Conservation (phyloP, 2,888 invertebrate species). For the Eupeodes luniger region DNA sequence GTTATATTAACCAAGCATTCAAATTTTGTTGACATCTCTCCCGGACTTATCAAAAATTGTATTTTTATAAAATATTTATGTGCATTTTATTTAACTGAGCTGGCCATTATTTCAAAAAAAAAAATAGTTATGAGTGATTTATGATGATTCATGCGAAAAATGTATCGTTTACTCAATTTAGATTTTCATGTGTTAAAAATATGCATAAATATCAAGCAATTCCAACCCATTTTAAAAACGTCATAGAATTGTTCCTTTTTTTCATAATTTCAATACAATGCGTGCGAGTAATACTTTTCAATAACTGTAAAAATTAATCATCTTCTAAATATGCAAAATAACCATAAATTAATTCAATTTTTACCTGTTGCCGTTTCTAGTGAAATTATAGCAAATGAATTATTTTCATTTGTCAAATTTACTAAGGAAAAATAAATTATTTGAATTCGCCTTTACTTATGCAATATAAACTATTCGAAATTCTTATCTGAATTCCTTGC, state of each 20-base stretch:
- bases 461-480: background rate
- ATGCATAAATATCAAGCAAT: too few relatives aligned
- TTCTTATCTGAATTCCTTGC: background rate
- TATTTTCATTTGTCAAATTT: background rate
- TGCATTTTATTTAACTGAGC: too few relatives aligned
- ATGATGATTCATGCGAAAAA: too few relatives aligned
- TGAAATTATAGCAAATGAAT: background rate
- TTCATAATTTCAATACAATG: background rate
- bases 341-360: background rate
- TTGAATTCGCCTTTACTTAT: background rate
- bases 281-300: background rate
- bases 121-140: too few relatives aligned
- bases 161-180: too few relatives aligned
- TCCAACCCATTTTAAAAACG: too few relatives aligned
- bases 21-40: too few relatives aligned
- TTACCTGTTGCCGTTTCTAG: background rate
- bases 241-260: background rate
- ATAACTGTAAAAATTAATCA: conserved; percentile 3
- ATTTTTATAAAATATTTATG: too few relatives aligned
- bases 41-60: too few relatives aligned
- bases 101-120: too few relatives aligned
- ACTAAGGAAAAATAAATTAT: background rate
- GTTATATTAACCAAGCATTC: too few relatives aligned
- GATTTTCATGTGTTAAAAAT: too few relatives aligned
- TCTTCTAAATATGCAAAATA: background rate